Conservation (phyloP, 2,797 vertebrate species). For the Neoniphon sammara region DNA sequence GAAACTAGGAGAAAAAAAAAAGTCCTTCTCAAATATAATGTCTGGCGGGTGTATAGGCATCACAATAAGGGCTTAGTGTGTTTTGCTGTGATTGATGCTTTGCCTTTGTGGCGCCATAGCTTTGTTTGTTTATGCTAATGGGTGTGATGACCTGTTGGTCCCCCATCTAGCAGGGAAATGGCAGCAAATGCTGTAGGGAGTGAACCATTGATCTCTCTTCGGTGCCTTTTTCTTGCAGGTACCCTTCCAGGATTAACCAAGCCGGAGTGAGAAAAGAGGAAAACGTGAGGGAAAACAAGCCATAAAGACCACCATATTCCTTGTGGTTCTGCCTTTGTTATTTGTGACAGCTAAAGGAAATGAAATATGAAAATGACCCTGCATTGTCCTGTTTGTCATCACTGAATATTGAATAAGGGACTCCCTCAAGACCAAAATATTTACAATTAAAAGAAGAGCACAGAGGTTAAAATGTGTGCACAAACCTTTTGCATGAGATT, state of each 20-base stretch:
- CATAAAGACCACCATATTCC: slow-evolving; percentile 7
- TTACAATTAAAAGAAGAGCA: not conserved
- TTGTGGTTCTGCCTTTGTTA: slow-evolving; percentile 3
- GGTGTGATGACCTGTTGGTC: slow-evolving; percentile 81
- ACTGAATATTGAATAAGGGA: too few relatives aligned
- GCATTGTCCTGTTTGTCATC: too few relatives aligned
- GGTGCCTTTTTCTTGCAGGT: slow-evolving; percentile 73
- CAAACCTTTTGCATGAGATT: not conserved
- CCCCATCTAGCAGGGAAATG: slow-evolving; percentile 82
- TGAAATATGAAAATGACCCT: too few relatives aligned
- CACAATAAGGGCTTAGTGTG: slow-evolving; percentile 72
- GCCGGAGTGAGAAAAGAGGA: slow-evolving; percentile 66
- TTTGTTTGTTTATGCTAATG: slow-evolving; percentile 86
- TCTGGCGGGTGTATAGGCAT: slow-evolving; percentile 63
- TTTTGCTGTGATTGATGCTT: slow-evolving; percentile 78
- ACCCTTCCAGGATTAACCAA: slow-evolving; percentile 69
- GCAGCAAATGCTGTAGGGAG: slow-evolving; percentile 80
- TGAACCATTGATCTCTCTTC: slow-evolving; percentile 80
- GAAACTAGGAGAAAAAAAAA: slow-evolving; percentile 39
- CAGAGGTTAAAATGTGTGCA: not conserved
- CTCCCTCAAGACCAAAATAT: not conserved
- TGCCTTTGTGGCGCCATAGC: slow-evolving; percentile 61
- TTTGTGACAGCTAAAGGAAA: not conserved
- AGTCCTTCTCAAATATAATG: slow-evolving; percentile 35
- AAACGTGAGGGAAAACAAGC: slow-evolving; percentile 41